Evolutionary conservation across 2,888 invertebrate species (phyloP).

Genomic region (Drepanosiphum platanoidis): DNA sequence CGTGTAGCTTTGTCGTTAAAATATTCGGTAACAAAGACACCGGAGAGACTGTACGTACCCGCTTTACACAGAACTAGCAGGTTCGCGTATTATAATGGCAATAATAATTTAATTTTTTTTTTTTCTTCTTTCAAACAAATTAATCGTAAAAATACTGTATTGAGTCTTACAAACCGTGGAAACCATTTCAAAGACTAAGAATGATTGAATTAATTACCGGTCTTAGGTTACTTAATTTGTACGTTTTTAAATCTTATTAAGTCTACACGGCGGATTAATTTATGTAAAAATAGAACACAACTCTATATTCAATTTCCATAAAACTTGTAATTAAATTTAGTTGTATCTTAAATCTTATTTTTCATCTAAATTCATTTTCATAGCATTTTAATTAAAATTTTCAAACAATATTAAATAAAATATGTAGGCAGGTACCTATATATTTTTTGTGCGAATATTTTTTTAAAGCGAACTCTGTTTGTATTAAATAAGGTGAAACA

Average conservation of each 20-base stretch:
- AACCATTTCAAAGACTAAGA: background rate
- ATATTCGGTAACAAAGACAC: background rate
- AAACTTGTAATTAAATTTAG: slow-evolving; percentile 22
- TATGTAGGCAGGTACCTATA: background rate
- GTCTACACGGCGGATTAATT: slow-evolving; percentile 12
- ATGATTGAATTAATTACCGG: slow-evolving; percentile 18
- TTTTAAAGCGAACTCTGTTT: slow-evolving; percentile 16
- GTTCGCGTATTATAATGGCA: too few species aligned
- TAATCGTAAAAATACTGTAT: slow-evolving; percentile 3
- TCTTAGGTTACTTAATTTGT: background rate
- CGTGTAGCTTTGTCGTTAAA: background rate
- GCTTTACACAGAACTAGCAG: too few species aligned
- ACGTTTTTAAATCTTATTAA: slow-evolving; percentile 11
- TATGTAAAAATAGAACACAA: slow-evolving; percentile 14
- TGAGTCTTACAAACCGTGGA: background rate
- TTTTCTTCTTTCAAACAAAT: too few species aligned
- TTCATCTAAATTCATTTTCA: slow-evolving; percentile 7
- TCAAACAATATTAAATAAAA: slow-evolving; percentile 12
- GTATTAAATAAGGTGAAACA: slow-evolving; percentile 22
- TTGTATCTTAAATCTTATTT: slow-evolving; percentile 16
- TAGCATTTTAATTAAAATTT: slow-evolving; percentile 32
- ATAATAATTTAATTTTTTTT: too few species aligned
- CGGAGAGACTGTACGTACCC: too few species aligned
- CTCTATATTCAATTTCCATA: slow-evolving; percentile 19
- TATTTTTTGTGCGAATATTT: slow-evolving; percentile 8